phyloP scores from a whole-genome alignment of 2,888 invertebrate genomes.

The Caenorhabditis zanzibari region DNA sequence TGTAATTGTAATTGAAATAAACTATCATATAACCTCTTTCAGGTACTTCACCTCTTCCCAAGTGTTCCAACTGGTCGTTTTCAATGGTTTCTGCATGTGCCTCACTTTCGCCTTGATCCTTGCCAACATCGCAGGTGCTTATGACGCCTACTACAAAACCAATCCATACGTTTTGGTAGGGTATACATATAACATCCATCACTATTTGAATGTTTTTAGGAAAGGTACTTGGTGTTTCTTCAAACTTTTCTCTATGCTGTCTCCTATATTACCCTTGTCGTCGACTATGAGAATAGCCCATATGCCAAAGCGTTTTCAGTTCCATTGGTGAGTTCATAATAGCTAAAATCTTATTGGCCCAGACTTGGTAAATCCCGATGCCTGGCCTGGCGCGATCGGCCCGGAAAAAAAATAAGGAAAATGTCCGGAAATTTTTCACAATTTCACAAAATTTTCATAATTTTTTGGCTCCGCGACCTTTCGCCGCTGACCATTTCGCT shows the following conservation, averaged over 20 bases:
- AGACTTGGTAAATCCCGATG: background rate
- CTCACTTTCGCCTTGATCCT: slow-evolving; percentile 72
- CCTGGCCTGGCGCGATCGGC: too few relatives aligned
- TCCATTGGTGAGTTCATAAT: slow-evolving; percentile 62
- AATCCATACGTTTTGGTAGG: slow-evolving; percentile 77
- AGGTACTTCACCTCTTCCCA: slow-evolving; percentile 73
- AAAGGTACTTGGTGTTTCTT: slow-evolving; percentile 71
- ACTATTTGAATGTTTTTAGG: background rate
- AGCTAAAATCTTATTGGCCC: background rate
- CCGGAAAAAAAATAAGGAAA: too few relatives aligned
- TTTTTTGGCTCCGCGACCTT: too few relatives aligned
- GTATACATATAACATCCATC: background rate
- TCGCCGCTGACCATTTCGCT: too few relatives aligned
- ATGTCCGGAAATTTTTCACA: too few relatives aligned
- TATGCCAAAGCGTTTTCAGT: slow-evolving; percentile 63
- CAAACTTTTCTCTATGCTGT: slow-evolving; percentile 71
- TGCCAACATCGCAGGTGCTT: slow-evolving; percentile 73
- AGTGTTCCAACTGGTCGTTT: slow-evolving; percentile 76
- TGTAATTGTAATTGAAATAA: background rate
- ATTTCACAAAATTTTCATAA: too few relatives aligned
- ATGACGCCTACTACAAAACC: slow-evolving; percentile 77
- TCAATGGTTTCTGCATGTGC: slow-evolving; percentile 75
- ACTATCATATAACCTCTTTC: slow-evolving; percentile 20
- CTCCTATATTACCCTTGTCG: slow-evolving; percentile 64
- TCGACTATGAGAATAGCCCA: slow-evolving; percentile 60